Conservation (phyloP, 2,113 vertebrate genomes). For the Coreoperca whiteheadi region DNA sequence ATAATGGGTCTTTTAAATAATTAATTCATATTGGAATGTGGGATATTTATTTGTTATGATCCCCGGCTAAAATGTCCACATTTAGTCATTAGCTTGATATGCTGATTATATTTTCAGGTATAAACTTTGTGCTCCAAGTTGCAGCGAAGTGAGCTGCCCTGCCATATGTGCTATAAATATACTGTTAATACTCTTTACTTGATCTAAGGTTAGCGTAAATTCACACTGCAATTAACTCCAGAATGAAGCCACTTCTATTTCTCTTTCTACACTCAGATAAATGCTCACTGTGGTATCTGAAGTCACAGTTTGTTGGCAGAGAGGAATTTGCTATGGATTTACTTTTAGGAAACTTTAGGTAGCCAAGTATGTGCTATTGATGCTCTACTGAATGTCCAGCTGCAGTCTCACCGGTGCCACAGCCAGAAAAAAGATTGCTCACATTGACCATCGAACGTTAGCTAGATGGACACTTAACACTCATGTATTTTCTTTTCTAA, state of each 20-base stretch:
- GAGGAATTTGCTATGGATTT: background rate
- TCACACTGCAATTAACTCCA: constrained; percentile 16
- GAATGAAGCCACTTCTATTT: background rate
- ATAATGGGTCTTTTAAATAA: constrained; percentile 18
- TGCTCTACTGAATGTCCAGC: constrained; percentile 17
- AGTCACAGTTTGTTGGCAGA: background rate
- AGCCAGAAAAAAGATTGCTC: constrained; percentile 5
- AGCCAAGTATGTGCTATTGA: constrained; percentile 11
- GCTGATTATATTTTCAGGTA: constrained; percentile 18
- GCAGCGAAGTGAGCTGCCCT: background rate
- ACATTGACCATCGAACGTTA: background rate
- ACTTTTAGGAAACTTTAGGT: constrained; percentile 27
- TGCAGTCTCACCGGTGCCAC: constrained; percentile 4
- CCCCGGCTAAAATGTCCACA: constrained; percentile 7
- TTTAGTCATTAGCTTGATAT: background rate
- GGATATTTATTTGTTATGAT: constrained; percentile 58
- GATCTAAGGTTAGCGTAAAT: constrained; percentile 2
- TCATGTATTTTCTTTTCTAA: background rate
- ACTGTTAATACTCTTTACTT: constrained; percentile 13
- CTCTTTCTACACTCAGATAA: background rate
- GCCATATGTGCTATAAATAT: constrained; percentile 26
- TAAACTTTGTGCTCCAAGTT: constrained; percentile 6
- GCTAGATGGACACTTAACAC: background rate
- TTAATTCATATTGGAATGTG: constrained; percentile 28
- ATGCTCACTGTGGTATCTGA: constrained; percentile 4